Percentiles rank a stretch among this genome's conserved stretches.
Conservation (phyloP, 2,797 vertebrate species). For the Bradypodion ventrale region DNA sequence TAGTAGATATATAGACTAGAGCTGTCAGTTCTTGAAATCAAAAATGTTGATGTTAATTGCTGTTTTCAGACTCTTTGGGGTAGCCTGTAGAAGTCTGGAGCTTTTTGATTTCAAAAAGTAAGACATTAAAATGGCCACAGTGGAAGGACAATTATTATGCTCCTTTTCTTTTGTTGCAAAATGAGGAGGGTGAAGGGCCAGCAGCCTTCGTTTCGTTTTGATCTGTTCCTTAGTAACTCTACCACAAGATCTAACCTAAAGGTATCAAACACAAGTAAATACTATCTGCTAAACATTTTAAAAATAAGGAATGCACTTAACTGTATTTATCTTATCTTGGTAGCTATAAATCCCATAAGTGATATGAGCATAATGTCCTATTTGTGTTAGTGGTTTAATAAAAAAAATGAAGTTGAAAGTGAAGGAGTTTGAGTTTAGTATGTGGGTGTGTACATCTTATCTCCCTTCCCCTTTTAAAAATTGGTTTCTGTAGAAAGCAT, state of each 20-base stretch:
- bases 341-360: not conserved
- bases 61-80: not conserved
- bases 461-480: constrained; percentile 8
- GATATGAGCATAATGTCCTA: not conserved
- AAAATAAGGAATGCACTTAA: not conserved
- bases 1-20: not conserved
- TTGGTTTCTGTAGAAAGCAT: not conserved
- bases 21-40: not conserved
- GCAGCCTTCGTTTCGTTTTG: not conserved
- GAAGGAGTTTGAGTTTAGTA: not conserved
- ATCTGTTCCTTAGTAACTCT: not conserved
- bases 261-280: not conserved
- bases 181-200: not conserved
- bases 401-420: not conserved
- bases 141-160: too few relatives aligned
- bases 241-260: not conserved
- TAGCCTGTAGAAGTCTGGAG: not conserved
- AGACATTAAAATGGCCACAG: not conserved
- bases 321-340: not conserved
- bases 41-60: not conserved
- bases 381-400: not conserved
- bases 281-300: not conserved
- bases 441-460: not conserved
- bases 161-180: not conserved
- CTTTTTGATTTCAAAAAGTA: not conserved